Evolutionary conservation across 30 jellyfish, hydroid and myxozoan species (phyloP).

Genomic region (Aurelia aurita): DNA sequence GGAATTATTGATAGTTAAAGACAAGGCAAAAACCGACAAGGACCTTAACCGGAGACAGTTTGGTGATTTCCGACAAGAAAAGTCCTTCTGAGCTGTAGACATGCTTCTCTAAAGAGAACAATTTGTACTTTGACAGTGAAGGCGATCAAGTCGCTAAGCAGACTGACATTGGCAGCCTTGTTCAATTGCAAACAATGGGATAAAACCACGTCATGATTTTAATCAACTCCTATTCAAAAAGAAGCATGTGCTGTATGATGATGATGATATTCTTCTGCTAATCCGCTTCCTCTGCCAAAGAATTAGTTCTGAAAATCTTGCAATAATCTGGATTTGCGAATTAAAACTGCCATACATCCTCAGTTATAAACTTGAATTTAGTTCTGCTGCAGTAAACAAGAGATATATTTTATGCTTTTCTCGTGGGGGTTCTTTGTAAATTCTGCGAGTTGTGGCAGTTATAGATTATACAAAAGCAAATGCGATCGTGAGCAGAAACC

Average conservation of each 20-base stretch:
- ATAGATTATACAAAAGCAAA: too few relatives aligned
- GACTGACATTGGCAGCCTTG: conserved; percentile 47
- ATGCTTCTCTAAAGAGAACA: not conserved
- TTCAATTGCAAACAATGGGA: conserved; percentile 32
- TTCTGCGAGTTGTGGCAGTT: too few relatives aligned
- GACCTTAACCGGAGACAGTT: not conserved
- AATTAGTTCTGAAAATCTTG: not conserved
- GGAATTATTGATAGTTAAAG: not conserved
- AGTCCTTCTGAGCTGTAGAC: not conserved
- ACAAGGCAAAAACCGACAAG: not conserved
- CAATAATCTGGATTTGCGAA: conserved; percentile 7
- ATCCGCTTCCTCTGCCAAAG: not conserved
- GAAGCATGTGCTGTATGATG: conserved; percentile 29
- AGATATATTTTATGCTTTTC: too few relatives aligned
- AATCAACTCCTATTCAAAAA: conserved; percentile 25
- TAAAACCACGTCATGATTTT: conserved; percentile 28
- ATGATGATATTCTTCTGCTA: conserved; percentile 2
- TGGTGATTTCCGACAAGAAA: conserved; percentile 18
- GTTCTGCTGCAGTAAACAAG: too few relatives aligned
- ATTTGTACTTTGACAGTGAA: conserved; percentile 17
- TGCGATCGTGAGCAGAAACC: too few relatives aligned
- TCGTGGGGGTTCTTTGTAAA: too few relatives aligned
- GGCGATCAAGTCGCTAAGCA: conserved; percentile 10
- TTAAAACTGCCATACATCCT: not conserved
- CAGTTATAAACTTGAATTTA: too few relatives aligned